Evolutionary conservation across 2,113 vertebrate genomes (phyloP).

Genomic region (Montifringilla adamsi): DNA sequence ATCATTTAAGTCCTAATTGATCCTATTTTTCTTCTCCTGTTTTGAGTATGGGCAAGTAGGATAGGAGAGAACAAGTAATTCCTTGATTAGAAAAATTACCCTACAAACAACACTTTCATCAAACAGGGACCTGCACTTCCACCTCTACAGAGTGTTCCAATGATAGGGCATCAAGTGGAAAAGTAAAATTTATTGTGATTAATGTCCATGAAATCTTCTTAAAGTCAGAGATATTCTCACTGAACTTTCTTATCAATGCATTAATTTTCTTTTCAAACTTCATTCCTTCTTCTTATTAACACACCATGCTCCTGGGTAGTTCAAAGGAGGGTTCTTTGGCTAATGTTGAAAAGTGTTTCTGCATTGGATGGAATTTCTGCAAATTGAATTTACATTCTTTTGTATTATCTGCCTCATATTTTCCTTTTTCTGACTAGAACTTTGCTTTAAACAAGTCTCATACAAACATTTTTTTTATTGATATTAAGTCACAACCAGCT

Average conservation of each 20-base stretch:
- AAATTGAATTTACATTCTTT: background rate
- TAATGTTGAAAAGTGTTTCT: background rate
- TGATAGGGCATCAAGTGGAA: background rate
- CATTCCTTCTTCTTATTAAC: background rate
- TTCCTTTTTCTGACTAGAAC: background rate
- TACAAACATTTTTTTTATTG: background rate
- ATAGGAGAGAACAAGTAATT: background rate
- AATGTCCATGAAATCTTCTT: background rate
- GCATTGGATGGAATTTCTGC: background rate
- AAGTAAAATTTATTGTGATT: background rate
- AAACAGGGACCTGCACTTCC: background rate
- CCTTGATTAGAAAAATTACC: background rate
- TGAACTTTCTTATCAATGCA: background rate
- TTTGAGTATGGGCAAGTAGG: background rate
- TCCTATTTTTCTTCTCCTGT: background rate
- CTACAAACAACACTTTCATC: background rate
- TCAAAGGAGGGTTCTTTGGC: background rate
- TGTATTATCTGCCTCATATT: background rate
- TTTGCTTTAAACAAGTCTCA: background rate
- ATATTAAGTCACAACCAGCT: background rate
- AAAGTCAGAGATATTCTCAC: background rate
- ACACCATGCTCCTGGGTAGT: background rate
- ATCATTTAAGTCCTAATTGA: background rate
- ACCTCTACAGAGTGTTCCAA: background rate
- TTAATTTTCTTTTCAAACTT: background rate